These are phyloP conservation scores for Gallinago paraguaiae DNA, from an alignment of 2,113 vertebrate genomes.

Conservation along the genomic window DNA sequence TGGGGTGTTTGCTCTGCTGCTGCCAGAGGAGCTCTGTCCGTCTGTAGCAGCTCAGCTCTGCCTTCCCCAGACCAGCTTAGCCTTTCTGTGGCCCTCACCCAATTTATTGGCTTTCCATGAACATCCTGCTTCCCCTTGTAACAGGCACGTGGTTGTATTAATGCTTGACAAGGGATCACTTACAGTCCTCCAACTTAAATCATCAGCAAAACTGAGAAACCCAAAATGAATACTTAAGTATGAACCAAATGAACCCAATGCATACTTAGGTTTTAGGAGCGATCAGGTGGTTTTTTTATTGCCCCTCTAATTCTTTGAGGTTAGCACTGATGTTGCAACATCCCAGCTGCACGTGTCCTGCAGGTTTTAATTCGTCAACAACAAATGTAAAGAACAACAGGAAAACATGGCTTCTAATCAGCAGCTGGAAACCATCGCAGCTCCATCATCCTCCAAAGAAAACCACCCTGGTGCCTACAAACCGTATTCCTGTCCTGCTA, in stretches of 20 bases:
- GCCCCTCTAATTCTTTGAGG: not conserved
- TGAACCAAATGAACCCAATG: not conserved
- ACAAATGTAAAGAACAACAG: not conserved
- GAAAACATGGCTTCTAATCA: not conserved
- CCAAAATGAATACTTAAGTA: not conserved
- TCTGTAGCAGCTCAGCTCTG: not conserved
- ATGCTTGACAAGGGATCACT: not conserved
- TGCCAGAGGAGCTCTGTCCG: not conserved
- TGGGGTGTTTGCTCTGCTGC: not conserved
- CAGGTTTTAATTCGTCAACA: not conserved
- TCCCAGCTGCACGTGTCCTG: not conserved
- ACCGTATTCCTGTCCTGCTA: not conserved
- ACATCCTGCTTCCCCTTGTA: not conserved
- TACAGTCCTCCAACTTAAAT: not conserved
- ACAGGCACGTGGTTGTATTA: accelerated
- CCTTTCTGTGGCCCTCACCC: not conserved
- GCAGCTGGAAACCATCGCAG: not conserved
- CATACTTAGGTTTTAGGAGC: not conserved
- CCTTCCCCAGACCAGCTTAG: not conserved
- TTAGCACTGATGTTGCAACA: not conserved
- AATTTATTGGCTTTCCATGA: not conserved
- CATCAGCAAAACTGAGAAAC: not conserved
- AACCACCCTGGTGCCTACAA: not conserved
- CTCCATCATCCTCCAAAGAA: not conserved
- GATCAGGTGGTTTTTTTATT: not conserved